A percentile compares a stretch with the other conserved stretches of the same genome.
Conservation (phyloP, 2,113 vertebrate species). For the Podilymbus podiceps region DNA sequence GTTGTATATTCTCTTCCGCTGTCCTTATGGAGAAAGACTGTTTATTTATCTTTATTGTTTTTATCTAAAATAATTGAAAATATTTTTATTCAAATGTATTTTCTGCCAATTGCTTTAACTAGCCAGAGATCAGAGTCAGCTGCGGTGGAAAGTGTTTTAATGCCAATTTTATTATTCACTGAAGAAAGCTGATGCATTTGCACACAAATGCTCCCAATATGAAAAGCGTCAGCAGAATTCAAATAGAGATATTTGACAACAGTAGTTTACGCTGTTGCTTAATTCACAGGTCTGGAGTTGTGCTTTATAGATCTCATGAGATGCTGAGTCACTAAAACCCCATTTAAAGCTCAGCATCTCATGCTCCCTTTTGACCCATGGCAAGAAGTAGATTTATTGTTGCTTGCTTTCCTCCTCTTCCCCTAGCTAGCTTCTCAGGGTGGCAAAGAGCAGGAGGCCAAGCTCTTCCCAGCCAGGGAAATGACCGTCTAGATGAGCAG, state of each 20-base stretch:
- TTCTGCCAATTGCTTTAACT: not conserved
- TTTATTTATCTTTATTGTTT: not conserved
- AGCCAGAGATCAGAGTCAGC: not conserved
- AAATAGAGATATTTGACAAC: not conserved
- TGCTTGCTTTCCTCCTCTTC: not conserved
- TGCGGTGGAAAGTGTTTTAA: not conserved
- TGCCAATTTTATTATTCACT: not conserved
- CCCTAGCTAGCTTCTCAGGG: not conserved
- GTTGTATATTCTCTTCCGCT: not conserved
- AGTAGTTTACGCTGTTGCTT: accelerated
- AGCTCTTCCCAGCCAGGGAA: not conserved
- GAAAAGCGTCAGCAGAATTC: accelerated
- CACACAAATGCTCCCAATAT: not conserved
- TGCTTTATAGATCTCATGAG: not conserved
- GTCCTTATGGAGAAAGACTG: not conserved
- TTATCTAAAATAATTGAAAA: not conserved
- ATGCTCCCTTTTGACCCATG: not conserved
- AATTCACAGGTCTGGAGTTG: not conserved
- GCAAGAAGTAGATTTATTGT: not conserved
- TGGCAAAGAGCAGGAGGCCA: not conserved
- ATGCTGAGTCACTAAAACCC: not conserved
- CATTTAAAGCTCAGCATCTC: not conserved
- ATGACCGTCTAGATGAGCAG: not conserved
- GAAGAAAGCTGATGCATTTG: not conserved
- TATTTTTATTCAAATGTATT: not conserved